phyloP scores from a whole-genome alignment of 2,888 invertebrate genomes.

The Cryptophagus acutangulus region DNA sequence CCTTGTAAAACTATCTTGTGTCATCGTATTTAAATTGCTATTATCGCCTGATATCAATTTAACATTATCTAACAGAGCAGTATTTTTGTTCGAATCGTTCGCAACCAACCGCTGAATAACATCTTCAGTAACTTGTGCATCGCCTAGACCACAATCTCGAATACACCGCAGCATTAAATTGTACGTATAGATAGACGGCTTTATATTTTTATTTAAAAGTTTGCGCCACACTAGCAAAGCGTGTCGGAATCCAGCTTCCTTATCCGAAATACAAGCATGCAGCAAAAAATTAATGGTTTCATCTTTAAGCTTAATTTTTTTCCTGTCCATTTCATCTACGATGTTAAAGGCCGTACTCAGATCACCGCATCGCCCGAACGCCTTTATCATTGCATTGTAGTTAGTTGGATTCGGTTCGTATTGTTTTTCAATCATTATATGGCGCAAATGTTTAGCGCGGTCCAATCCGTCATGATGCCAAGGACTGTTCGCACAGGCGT shows the following conservation, averaged over 20 bases:
- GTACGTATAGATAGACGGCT: slow-evolving; percentile 68
- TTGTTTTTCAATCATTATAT: slow-evolving; percentile 64
- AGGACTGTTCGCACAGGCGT: slow-evolving; percentile 81
- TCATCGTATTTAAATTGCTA: background rate
- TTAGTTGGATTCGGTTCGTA: slow-evolving; percentile 68
- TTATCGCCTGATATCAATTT: background rate
- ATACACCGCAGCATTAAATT: slow-evolving; percentile 76
- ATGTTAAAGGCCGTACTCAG: slow-evolving; percentile 70
- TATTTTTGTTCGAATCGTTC: slow-evolving; percentile 13
- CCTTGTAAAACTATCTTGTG: background rate
- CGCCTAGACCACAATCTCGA: slow-evolving; percentile 77
- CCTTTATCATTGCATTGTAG: slow-evolving; percentile 88
- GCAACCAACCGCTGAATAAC: slow-evolving; percentile 31
- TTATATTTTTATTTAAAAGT: slow-evolving; percentile 61
- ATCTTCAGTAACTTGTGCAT: slow-evolving; percentile 54
- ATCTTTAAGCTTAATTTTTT: slow-evolving; percentile 54
- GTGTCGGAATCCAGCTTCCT: slow-evolving; percentile 73
- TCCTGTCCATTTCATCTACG: slow-evolving; percentile 78
- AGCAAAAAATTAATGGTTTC: slow-evolving; percentile 76
- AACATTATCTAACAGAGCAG: background rate
- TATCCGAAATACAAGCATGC: slow-evolving; percentile 78
- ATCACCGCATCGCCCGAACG: slow-evolving; percentile 81
- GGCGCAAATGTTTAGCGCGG: slow-evolving; percentile 61
- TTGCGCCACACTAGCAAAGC: slow-evolving; percentile 82
- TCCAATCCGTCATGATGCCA: slow-evolving; percentile 63